Base-by-base conservation (phyloP, 1,140 invertebrate genomes). In the Brachystomella parvula region DNA sequence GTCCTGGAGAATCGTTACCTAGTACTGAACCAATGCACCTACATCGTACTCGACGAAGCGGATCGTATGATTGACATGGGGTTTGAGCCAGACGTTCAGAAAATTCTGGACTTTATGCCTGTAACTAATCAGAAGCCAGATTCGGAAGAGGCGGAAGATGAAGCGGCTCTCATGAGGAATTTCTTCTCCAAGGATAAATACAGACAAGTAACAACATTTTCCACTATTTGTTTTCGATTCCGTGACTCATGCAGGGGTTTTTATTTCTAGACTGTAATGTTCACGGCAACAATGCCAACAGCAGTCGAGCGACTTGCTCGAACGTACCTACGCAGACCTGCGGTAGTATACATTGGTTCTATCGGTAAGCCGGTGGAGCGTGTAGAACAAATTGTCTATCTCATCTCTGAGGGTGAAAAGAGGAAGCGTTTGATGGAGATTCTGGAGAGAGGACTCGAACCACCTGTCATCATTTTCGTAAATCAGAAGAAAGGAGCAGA, bases 401-500 rank as follows among this genome's bases (percentile, higher is more conserved):
- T 99, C 82, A 86, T 99, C 75, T 84, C 88, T 28, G 95, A 98
- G 79, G 87, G 87, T 65, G 92, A 97, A 74, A 99, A 99, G 78
- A 86, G 92, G 62, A 88, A 87, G 75, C 92, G 92, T 79, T 81
- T 94, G 1, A 87, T 93, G 79, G 89, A 93, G 75, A 89, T 93
- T 73, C 80, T 94, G 3, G 88, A 87, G 68, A 83, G 87, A 64
- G 89, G 90, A 9, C 86, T 96, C 47, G 92, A 95, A 76, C 95
- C 95, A 2, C 97, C 97, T 1, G 89, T 99, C 61, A 99, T 99
- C 74, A 98, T 99, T 75, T 99, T 99, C 76, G 97, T 99, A 70
- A 99, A 99, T 79, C 96, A 99, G 80, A 99, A 99, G 86, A 99
- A 98, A 81, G 96, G 96, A 69, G 97, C 95, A 0, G 97, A 99